phyloP scores from a whole-genome alignment of 2,797 vertebrate species.

The Scomberomorus guttatus region DNA sequence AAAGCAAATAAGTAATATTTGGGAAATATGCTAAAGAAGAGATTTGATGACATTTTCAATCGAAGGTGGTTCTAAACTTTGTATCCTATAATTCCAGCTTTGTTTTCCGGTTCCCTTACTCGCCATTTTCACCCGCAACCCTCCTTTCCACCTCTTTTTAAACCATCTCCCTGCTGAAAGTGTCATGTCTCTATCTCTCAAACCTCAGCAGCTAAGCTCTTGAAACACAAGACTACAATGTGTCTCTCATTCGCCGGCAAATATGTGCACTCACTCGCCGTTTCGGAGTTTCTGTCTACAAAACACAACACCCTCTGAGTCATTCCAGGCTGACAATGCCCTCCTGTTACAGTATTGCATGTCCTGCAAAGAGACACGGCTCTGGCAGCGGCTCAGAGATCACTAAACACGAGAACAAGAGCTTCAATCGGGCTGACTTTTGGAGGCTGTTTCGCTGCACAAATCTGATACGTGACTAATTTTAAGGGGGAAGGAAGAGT shows the following conservation, averaged over 20 bases:
- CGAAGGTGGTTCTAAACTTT: background rate
- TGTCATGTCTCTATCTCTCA: conserved; percentile 1
- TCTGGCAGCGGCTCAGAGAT: conserved; percentile 59
- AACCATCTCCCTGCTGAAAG: conserved; percentile 7
- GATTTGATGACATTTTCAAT: too few species aligned
- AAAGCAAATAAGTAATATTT: too few species aligned
- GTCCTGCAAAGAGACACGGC: conserved; percentile 55
- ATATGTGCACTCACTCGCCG: conserved; percentile 24
- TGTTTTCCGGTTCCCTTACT: background rate
- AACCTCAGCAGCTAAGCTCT: background rate
- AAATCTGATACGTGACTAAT: conserved; percentile 52
- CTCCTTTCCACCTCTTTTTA: conserved; percentile 1
- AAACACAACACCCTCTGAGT: conserved; percentile 60
- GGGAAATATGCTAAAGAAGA: too few species aligned
- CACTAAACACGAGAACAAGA: conserved; percentile 52
- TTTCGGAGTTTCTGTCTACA: conserved; percentile 43
- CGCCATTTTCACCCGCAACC: background rate
- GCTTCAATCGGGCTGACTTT: conserved; percentile 51
- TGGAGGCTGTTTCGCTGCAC: conserved; percentile 29
- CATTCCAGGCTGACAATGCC: conserved; percentile 61
- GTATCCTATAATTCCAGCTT: background rate
- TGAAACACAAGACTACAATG: conserved; percentile 33
- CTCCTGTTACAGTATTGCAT: conserved; percentile 61
- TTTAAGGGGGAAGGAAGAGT: background rate
- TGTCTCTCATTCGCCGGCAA: conserved; percentile 6